Evolutionary conservation across 2,113 vertebrate species (phyloP).

Genomic region (Haemorhous mexicanus): DNA sequence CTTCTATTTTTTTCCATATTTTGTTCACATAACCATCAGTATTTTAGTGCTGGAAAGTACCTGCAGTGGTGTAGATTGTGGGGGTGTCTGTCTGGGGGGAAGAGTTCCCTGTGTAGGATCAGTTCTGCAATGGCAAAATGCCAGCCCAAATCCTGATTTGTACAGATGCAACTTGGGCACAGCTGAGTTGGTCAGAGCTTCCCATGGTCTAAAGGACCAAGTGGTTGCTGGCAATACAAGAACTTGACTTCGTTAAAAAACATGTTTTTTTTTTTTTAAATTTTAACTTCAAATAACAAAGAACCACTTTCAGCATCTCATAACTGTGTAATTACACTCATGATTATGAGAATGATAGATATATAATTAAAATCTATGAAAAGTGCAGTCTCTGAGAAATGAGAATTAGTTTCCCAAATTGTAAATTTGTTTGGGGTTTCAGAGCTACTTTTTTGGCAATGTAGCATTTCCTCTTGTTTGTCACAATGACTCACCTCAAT

Average conservation of each 20-base stretch:
- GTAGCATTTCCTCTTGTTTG: background rate
- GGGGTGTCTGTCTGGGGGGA: background rate
- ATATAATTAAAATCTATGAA: slow-evolving; percentile 58
- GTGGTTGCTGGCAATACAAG: background rate
- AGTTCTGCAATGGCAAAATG: background rate
- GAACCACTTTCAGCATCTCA: background rate
- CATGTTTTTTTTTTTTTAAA: background rate
- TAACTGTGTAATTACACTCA: slow-evolving; percentile 42
- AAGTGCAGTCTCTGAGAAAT: slow-evolving; percentile 29
- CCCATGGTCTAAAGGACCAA: background rate
- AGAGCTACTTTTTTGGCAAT: slow-evolving; percentile 2
- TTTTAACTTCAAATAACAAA: slow-evolving; percentile 13
- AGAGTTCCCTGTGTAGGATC: background rate
- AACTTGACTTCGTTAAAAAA: background rate
- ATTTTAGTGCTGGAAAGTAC: background rate
- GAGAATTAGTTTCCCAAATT: slow-evolving; percentile 1
- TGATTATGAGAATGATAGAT: slow-evolving; percentile 51
- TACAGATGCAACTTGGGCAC: background rate
- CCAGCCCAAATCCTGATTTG: background rate
- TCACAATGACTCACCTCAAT: background rate
- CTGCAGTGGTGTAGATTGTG: background rate
- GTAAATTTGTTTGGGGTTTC: background rate
- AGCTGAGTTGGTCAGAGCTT: background rate
- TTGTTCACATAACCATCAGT: background rate
- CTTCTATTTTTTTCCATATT: rapidly evolving